phyloP scores from a whole-genome alignment of 2,888 invertebrate genomes.

The Adela reaumurella region DNA sequence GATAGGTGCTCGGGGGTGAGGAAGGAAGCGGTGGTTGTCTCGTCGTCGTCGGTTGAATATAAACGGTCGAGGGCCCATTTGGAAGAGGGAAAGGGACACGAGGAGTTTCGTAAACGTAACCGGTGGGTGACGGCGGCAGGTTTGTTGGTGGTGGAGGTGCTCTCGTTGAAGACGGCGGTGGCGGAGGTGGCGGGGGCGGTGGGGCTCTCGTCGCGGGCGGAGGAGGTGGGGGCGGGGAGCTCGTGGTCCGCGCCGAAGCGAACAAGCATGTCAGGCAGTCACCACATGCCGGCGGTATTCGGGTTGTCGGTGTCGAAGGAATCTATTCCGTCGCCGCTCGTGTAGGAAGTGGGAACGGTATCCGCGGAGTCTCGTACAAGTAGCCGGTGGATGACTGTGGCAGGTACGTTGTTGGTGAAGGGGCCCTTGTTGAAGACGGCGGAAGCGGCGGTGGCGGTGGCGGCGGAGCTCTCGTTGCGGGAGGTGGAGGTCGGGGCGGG shows the following conservation, averaged over 20 bases:
- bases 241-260: constrained; percentile 12
- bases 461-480: constrained; percentile 5
- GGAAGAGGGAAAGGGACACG: constrained; percentile 22
- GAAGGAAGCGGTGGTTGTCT: neutral
- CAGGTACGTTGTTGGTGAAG: constrained; percentile 8
- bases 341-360: constrained; percentile 5
- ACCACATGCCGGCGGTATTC: constrained; percentile 7
- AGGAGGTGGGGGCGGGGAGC: constrained; percentile 8
- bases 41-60: constrained; percentile 7
- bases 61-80: constrained; percentile 5
- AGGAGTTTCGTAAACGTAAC: constrained; percentile 24
- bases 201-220: constrained; percentile 3
- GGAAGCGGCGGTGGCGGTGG: constrained; percentile 12
- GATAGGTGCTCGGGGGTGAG: constrained; percentile 11
- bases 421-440: constrained; percentile 12
- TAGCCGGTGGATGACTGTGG: constrained; percentile 3
- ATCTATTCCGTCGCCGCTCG: neutral
- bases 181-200: constrained; percentile 7
- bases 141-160: constrained; percentile 22
- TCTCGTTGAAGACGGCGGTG: constrained; percentile 10
- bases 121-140: constrained; percentile 24
- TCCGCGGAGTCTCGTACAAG: neutral
- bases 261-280: constrained; percentile 12
- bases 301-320: constrained; percentile 6
- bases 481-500: constrained; percentile 7